phyloP scores from a whole-genome alignment of 64 coral and sea anemone species.

The Acropora yongei region DNA sequence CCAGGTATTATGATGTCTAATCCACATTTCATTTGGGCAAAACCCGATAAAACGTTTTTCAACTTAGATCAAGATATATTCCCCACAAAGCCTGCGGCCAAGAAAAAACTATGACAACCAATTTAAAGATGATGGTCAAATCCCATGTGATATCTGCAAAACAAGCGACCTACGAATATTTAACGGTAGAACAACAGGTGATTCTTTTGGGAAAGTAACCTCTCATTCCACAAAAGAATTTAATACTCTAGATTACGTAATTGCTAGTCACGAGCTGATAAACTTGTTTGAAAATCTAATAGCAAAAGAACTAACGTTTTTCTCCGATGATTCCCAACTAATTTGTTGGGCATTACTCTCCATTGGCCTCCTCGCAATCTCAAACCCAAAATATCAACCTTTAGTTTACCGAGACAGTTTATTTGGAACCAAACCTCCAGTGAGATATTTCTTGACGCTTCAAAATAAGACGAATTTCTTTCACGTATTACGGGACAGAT shows the following conservation, averaged over 20 bases:
- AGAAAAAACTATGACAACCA: slow-evolving; percentile 43
- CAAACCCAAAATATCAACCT: too few relatives aligned
- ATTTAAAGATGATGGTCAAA: slow-evolving; percentile 44
- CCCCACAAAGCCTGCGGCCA: not conserved
- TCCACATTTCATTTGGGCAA: slow-evolving; percentile 36
- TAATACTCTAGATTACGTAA: slow-evolving; percentile 55
- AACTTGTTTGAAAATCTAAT: too few relatives aligned
- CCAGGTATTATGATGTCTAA: not conserved
- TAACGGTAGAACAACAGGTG: slow-evolving; percentile 53
- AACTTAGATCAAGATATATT: slow-evolving; percentile 19
- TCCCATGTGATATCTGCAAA: slow-evolving; percentile 38
- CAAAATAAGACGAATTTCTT: too few relatives aligned
- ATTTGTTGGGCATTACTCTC: too few relatives aligned
- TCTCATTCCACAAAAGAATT: slow-evolving; percentile 20
- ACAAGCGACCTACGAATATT: slow-evolving; percentile 43
- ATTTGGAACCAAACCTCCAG: not conserved
- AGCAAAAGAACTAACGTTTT: too few relatives aligned
- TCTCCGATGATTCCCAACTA: too few relatives aligned
- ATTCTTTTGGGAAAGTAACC: slow-evolving; percentile 44
- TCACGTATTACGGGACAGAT: too few relatives aligned
- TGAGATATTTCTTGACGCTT: slow-evolving; percentile 6
- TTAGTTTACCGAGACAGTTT: too few relatives aligned
- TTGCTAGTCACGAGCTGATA: too few relatives aligned
- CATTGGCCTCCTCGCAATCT: too few relatives aligned
- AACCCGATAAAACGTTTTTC: slow-evolving; percentile 15